These are phyloP conservation scores for Eurystomus glaucurus DNA, from an alignment of 2,797 vertebrate species.

Conservation along the genomic window DNA sequence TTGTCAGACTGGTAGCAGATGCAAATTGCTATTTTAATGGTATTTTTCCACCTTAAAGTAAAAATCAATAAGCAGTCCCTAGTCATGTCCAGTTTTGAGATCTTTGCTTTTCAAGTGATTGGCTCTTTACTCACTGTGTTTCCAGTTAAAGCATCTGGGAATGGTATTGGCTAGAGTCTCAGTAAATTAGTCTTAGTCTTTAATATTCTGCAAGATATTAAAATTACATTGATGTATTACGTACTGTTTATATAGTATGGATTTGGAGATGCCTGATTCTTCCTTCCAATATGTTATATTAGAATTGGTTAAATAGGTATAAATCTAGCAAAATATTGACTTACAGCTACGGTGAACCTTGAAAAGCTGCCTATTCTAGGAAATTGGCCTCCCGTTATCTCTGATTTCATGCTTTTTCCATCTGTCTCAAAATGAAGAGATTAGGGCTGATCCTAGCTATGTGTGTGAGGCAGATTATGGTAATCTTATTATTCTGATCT, in stretches of 20 bases:
- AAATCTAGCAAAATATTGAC: conserved; percentile 53
- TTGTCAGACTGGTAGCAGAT: neutral
- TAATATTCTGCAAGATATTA: neutral
- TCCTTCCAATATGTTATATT: neutral
- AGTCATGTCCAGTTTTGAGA: neutral
- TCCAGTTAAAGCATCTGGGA: neutral
- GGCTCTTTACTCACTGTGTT: neutral
- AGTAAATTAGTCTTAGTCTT: neutral
- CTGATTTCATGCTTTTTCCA: conserved; percentile 66
- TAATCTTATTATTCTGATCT: conserved; percentile 76
- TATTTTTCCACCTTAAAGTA: neutral
- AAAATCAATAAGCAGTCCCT: neutral
- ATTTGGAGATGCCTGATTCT: neutral
- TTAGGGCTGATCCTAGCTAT: conserved; percentile 52
- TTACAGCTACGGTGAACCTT: conserved; percentile 16
- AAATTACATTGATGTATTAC: neutral
- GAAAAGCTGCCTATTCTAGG: conserved; percentile 44
- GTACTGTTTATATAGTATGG: neutral
- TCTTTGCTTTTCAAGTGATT: neutral
- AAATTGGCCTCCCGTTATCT: conserved; percentile 73
- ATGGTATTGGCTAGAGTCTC: neutral
- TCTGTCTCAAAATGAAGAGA: conserved; percentile 75
- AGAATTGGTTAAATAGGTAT: conserved; percentile 36
- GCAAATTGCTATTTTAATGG: neutral
- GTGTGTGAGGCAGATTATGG: conserved; percentile 57